Base-by-base conservation (phyloP, 2,113 vertebrate genomes). In the Butorides virescens region DNA sequence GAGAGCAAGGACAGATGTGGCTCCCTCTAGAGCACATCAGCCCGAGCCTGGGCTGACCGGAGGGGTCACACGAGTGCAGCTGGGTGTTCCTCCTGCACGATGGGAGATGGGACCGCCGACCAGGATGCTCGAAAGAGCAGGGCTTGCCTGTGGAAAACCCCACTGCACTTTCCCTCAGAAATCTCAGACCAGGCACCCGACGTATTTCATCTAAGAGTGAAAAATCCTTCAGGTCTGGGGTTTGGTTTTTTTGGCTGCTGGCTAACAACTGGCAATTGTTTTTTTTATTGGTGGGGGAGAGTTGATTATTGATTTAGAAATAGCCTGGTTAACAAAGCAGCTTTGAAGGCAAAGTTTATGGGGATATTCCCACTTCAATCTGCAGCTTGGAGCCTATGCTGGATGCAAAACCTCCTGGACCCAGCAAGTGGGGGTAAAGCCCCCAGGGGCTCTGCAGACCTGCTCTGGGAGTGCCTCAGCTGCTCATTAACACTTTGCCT, bases 1-100 rank as follows among this genome's bases (percentile, higher is more conserved):
- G 63, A 61, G 23, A 95, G 55, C 76, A 96, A 97, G 95, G 96
- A 66, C 81, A 95, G 86, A 92, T 86, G 77, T 68, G 67, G 76
- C 86, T 94, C 86, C 96, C n/a, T 42, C 93, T 95, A 81, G 52
- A 93, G 88, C 55, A 76, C 49, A 82, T 25, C 74, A 83, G 29
- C n/a, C 61, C 0, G 0, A 87, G 58, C 29, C 73, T 66, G n/a
- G 44, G 55, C 56, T 50, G 13, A 5, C n/a, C 4, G 0, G 7
- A 15, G 29, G 15, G 80, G 39, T 87, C 74, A 47, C 37, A 8
- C 9, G 17, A 15, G 14, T 30, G 29, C 62, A 63, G 32, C 3
- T 0, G 6, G 22, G 11, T 49, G 13, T 62, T 71, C 18, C 27
- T 27, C 36, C 30, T 16, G 65, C 65, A 11, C 0, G 0, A 8